Conservation (phyloP, 2,113 vertebrate species). For the Psammodynastes pulverulentus region DNA sequence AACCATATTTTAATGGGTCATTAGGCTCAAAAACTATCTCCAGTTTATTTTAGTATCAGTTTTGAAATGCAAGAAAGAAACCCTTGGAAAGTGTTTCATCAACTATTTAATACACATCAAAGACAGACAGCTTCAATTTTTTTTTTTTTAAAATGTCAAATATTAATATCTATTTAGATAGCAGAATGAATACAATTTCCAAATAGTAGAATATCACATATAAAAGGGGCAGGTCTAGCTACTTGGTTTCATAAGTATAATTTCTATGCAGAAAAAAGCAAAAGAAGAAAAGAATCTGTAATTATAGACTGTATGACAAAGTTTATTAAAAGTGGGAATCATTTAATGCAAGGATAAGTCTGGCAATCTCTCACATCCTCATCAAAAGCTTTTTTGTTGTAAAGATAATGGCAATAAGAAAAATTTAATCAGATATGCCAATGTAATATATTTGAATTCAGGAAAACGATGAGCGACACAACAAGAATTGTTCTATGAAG, state of each 20-base stretch:
- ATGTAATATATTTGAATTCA: background rate
- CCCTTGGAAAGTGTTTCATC: constrained; percentile 5
- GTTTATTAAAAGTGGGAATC: background rate
- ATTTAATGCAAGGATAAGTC: background rate
- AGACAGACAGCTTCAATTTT: constrained; percentile 43
- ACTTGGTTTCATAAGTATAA: background rate
- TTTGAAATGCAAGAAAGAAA: constrained; percentile 16
- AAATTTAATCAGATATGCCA: background rate
- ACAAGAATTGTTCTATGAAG: background rate
- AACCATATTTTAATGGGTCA: constrained; percentile 3
- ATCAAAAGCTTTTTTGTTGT: background rate
- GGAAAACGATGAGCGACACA: background rate
- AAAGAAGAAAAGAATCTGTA: background rate
- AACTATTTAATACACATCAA: constrained; percentile 27
- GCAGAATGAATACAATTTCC: background rate
- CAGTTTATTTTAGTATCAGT: constrained; percentile 27
- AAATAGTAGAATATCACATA: background rate
- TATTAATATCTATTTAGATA: background rate
- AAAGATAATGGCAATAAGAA: background rate
- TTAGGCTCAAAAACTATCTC: constrained; percentile 1
- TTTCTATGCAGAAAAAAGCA: background rate
- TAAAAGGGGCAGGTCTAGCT: background rate
- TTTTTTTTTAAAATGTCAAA: constrained; percentile 2
- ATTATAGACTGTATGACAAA: background rate
- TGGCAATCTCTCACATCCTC: background rate